Conservation (phyloP, 2,888 invertebrate species). For the Cryptocephalus moraei region DNA sequence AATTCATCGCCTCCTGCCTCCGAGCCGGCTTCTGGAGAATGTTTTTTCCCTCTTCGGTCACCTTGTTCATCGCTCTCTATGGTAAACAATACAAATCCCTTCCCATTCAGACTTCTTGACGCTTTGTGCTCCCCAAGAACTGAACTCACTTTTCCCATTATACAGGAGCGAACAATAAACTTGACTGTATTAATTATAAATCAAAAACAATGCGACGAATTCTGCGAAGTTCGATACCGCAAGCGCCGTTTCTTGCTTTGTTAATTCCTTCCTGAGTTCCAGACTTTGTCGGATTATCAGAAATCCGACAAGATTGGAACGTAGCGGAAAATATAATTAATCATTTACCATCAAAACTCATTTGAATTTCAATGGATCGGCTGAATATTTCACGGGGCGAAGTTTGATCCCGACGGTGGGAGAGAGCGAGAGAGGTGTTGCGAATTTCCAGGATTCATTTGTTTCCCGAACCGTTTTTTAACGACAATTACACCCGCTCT, state of each 20-base stretch:
- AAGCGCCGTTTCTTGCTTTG: slow-evolving; percentile 5
- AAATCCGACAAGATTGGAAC: not conserved
- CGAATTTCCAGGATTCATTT: too few relatives aligned
- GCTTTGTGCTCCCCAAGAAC: not conserved
- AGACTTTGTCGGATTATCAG: slow-evolving; percentile 1
- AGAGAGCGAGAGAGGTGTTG: too few relatives aligned
- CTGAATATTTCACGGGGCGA: not conserved
- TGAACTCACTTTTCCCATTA: slow-evolving; percentile 5
- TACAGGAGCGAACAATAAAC: slow-evolving; percentile 9
- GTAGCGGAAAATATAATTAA: not conserved
- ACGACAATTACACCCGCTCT: too few relatives aligned
- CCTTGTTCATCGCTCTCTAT: too few relatives aligned
- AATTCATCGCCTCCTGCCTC: too few relatives aligned
- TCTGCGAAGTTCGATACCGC: slow-evolving; percentile 7
- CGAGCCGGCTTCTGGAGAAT: too few relatives aligned
- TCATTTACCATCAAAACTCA: not conserved
- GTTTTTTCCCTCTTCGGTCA: too few relatives aligned
- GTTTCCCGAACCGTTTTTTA: too few relatives aligned
- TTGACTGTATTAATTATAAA: slow-evolving; percentile 13
- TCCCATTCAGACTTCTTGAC: not conserved
- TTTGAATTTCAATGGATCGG: not conserved
- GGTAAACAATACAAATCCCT: not conserved
- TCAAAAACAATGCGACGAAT: slow-evolving; percentile 8
- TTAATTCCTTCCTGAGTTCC: slow-evolving; percentile 5
- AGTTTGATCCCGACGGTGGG: too few relatives aligned